Conservation (phyloP, 2,888 invertebrate genomes). For the Mimumesa dahlbomi region DNA sequence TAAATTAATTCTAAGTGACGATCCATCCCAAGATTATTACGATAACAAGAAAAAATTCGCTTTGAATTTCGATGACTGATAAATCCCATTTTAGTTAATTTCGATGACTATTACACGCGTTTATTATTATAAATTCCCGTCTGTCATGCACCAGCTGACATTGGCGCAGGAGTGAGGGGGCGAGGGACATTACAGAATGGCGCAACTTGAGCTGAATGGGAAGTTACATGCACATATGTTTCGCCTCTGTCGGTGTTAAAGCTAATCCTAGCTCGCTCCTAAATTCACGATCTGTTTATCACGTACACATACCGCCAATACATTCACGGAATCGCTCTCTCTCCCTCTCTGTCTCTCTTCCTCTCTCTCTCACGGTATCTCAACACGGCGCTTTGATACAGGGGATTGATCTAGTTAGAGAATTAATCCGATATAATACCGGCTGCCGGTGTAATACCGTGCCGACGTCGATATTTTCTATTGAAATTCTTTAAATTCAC, state of each 20-base stretch:
- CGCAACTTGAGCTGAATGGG: background rate
- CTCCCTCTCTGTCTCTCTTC: too few relatives aligned
- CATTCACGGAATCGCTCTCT: slow-evolving; percentile 1
- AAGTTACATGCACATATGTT: slow-evolving; percentile 14
- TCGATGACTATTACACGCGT: too few relatives aligned
- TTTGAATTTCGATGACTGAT: too few relatives aligned
- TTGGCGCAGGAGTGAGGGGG: too few relatives aligned
- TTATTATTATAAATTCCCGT: too few relatives aligned
- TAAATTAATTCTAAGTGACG: too few relatives aligned
- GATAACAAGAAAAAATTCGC: too few relatives aligned
- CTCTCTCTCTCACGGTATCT: background rate
- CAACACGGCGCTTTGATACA: background rate
- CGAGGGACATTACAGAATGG: background rate
- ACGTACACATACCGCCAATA: background rate
- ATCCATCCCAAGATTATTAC: too few relatives aligned
- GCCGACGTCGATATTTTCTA: background rate
- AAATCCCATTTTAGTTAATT: too few relatives aligned
- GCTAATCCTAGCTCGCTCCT: slow-evolving; percentile 22
- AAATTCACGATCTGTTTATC: slow-evolving; percentile 29
- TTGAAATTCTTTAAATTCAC: background rate
- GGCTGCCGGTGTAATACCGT: background rate
- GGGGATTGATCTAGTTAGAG: background rate
- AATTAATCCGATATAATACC: background rate
- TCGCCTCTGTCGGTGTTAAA: slow-evolving; percentile 10
- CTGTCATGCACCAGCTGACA: too few relatives aligned